Percentiles rank a stretch among this genome's conserved stretches.
These are phyloP conservation scores for Epinephelus cyanopodus DNA, from an alignment of 2,113 vertebrate genomes.

Conservation along the genomic window DNA sequence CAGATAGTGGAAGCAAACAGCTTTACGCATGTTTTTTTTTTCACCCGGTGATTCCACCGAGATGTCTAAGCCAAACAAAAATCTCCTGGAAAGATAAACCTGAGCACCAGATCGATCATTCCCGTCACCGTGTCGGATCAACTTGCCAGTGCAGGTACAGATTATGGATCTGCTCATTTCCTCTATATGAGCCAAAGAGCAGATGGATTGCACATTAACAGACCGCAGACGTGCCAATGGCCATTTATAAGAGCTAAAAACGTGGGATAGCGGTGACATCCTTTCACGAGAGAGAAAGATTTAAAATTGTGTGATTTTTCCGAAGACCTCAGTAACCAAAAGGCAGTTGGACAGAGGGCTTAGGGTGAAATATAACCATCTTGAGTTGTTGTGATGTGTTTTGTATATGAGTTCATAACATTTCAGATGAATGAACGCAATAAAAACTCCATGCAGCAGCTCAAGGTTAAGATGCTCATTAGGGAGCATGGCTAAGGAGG, in stretches of 20 bases:
- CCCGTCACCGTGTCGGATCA: conserved; percentile 38
- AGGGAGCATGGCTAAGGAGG: conserved; percentile 20
- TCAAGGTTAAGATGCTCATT: conserved; percentile 50
- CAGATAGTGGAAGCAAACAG: conserved; percentile 51
- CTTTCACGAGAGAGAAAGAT: conserved; percentile 65
- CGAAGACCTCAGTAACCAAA: not conserved
- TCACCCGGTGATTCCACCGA: conserved; percentile 44
- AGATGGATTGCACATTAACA: conserved; percentile 81
- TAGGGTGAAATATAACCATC: conserved; percentile 60
- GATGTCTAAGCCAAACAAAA: conserved; percentile 58
- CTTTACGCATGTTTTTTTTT: conserved; percentile 40
- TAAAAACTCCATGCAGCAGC: conserved; percentile 32
- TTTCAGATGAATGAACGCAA: conserved; percentile 30
- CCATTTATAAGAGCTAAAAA: conserved; percentile 64
- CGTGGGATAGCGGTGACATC: conserved; percentile 59
- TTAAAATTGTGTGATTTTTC: conserved; percentile 74
- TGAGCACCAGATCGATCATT: conserved; percentile 64
- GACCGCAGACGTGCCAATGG: conserved; percentile 61
- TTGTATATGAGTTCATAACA: conserved; percentile 39
- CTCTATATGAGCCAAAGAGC: conserved; percentile 63
- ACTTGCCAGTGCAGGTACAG: conserved; percentile 65
- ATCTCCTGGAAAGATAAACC: conserved; percentile 60
- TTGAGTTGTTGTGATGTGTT: conserved; percentile 46
- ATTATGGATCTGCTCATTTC: conserved; percentile 77
- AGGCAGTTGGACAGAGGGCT: conserved; percentile 51